Evolutionary conservation across 2,888 invertebrate species (phyloP).

Genomic region (Diplolepis rosae): DNA sequence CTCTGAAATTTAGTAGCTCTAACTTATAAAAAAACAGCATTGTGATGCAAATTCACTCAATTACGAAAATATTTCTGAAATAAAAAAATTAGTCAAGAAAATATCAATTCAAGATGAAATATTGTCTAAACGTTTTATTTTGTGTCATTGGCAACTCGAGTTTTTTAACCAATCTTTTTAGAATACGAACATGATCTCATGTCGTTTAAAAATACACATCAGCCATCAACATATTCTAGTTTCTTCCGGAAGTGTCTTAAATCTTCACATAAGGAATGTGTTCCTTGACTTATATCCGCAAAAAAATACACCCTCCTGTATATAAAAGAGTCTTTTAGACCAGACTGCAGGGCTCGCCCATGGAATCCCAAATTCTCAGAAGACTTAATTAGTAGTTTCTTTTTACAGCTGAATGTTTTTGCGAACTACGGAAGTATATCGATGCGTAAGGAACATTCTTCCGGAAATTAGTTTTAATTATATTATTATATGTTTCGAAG

Average conservation of each 20-base stretch:
- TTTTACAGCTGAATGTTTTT: neutral
- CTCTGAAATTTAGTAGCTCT: no score
- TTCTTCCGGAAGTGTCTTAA: neutral
- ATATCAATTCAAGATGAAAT: no score
- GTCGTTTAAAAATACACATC: neutral
- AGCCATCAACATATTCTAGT: no score
- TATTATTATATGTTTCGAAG: no score
- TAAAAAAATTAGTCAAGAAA: no score
- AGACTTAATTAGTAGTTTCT: conserved; percentile 14
- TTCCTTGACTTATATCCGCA: neutral
- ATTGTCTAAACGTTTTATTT: no score
- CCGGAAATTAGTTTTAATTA: conserved; percentile 9
- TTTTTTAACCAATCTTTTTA: no score
- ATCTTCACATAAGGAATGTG: neutral
- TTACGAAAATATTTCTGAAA: no score
- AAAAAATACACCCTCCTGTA: neutral
- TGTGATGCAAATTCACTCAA: no score
- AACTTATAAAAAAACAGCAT: no score
- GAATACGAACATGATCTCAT: neutral
- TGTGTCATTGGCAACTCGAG: no score
- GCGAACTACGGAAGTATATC: neutral
- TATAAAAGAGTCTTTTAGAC: neutral
- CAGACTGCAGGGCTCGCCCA: conserved; percentile 19
- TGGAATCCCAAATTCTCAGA: conserved; percentile 19
- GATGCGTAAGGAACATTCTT: neutral